Evolutionary conservation across 2,797 vertebrate genomes (phyloP).

Genomic region (Mus minutoides): DNA sequence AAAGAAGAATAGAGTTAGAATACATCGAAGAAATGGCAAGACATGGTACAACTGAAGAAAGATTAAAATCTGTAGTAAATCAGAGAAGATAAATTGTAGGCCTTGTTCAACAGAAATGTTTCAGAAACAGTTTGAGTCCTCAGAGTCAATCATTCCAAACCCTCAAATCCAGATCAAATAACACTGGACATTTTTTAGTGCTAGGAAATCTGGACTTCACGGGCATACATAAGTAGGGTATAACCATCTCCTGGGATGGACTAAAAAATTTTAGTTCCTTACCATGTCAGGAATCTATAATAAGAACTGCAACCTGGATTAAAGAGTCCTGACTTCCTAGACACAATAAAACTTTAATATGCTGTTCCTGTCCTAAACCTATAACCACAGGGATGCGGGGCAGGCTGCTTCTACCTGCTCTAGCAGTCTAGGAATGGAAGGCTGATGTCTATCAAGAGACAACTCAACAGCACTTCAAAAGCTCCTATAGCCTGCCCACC

Average conservation of each 20-base stretch:
- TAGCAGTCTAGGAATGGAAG: background rate
- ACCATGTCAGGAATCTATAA: background rate
- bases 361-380: background rate
- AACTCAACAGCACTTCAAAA: rapidly evolving
- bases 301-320: background rate
- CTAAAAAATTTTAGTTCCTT: no score
- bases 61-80: background rate
- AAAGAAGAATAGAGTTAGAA: background rate
- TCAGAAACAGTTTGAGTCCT: background rate
- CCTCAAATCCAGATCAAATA: background rate
- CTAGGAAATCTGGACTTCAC: background rate
- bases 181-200: background rate
- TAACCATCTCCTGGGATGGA: background rate
- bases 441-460: background rate
- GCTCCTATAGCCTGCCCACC: background rate
- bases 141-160: background rate
- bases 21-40: background rate
- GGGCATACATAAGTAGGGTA: background rate
- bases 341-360: no score
- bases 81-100: background rate
- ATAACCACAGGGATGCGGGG: background rate
- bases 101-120: no score
- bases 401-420: background rate
- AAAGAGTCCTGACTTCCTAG: background rate
- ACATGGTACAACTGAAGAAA: background rate